Conservation (phyloP, 2,113 vertebrate genomes). For the Bagarius yarrelli region DNA sequence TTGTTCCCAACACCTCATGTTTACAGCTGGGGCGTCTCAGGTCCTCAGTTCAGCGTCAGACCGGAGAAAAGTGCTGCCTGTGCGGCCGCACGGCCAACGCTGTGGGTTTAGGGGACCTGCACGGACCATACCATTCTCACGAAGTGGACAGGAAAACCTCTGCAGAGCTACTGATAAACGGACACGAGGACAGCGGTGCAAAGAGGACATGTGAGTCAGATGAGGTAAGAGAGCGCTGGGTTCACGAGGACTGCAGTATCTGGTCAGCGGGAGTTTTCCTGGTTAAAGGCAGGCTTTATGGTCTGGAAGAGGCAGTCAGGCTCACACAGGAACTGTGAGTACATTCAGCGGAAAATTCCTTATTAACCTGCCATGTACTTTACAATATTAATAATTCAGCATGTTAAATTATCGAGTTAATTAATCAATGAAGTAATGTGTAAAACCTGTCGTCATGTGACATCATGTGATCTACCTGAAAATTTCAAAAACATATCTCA, state of each 20-base stretch:
- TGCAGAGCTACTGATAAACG: not conserved
- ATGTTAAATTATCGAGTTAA: no score
- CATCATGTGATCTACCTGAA: no score
- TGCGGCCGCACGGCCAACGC: conserved; percentile 66
- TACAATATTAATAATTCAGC: no score
- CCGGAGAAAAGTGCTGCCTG: conserved; percentile 63
- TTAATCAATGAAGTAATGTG: no score
- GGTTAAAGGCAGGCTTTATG: conserved; percentile 71
- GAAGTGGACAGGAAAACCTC: not conserved
- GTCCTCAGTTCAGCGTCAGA: conserved; percentile 28
- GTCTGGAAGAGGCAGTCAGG: conserved; percentile 67
- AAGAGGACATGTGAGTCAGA: not conserved
- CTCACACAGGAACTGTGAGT: conserved; percentile 68
- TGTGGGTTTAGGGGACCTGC: conserved; percentile 71
- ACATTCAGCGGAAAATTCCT: not conserved
- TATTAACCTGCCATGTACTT: not conserved
- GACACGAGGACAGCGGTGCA: not conserved
- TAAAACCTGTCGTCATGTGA: no score
- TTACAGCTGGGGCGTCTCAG: conserved; percentile 61
- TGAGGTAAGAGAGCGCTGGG: conserved; percentile 64
- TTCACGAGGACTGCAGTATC: conserved; percentile 75
- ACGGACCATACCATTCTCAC: conserved; percentile 68
- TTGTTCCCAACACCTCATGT: conserved; percentile 68
- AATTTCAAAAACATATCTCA: no score
- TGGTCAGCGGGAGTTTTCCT: conserved; percentile 73